A percentile compares a stretch with the other conserved stretches of the same genome.
Conservation (phyloP, 1,140 invertebrate species). For the Aphelenchoides fujianensis region DNA sequence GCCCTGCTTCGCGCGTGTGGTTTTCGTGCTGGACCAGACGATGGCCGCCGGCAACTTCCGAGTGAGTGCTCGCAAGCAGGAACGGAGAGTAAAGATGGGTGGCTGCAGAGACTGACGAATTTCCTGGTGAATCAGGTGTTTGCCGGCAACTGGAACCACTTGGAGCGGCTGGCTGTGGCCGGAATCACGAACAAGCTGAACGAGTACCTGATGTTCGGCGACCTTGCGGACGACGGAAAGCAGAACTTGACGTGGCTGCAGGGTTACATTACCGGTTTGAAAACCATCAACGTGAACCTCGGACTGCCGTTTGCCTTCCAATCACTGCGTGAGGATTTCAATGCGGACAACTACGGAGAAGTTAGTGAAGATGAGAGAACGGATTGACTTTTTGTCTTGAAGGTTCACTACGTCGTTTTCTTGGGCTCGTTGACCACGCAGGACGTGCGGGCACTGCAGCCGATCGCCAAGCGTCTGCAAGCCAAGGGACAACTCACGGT, state of each 20-base stretch:
- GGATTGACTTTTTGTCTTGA: too few relatives aligned
- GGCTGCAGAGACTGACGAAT: background rate
- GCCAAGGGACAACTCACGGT: background rate
- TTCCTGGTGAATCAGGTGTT: background rate
- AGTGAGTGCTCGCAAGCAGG: background rate
- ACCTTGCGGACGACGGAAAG: background rate
- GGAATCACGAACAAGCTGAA: background rate
- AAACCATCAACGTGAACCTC: too few relatives aligned
- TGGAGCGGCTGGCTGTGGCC: background rate
- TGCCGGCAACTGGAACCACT: conserved; percentile 1
- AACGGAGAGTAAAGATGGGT: too few relatives aligned
- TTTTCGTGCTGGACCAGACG: background rate
- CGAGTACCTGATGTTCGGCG: background rate
- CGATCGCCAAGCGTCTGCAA: background rate
- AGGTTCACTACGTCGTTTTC: background rate
- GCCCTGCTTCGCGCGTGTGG: background rate
- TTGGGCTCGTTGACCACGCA: background rate
- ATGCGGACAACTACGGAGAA: too few relatives aligned
- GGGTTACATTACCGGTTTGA: too few relatives aligned
- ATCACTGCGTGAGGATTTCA: too few relatives aligned
- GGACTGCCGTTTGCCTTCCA: too few relatives aligned
- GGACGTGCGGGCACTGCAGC: background rate
- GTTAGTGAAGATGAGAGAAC: too few relatives aligned
- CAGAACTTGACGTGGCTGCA: too few relatives aligned
- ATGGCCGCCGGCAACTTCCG: background rate